These are phyloP conservation scores for Imbricaverruca yamaguchii DNA, from an alignment of 2,888 invertebrate genomes.

Conservation along the genomic window DNA sequence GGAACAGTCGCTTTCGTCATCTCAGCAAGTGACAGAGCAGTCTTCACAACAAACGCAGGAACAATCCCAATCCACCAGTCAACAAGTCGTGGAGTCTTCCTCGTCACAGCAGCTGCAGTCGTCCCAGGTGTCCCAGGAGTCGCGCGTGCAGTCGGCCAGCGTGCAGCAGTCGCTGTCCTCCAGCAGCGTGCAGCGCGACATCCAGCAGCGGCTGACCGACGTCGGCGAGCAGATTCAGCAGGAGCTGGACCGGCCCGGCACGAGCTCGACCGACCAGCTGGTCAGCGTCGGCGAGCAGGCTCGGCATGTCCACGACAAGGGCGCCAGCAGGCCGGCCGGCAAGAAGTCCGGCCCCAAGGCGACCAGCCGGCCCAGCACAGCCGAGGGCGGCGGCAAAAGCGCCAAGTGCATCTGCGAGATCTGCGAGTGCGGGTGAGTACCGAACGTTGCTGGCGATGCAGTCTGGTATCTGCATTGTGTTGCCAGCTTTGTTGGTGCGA, in stretches of 20 bases:
- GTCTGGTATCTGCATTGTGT: no score
- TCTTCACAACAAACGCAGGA: background rate
- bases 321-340: background rate
- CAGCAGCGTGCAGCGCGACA: background rate
- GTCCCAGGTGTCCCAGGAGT: background rate
- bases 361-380: background rate
- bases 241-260: background rate
- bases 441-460: no score
- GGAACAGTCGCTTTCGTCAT: background rate
- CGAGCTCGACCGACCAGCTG: background rate
- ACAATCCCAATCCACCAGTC: background rate
- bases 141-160: background rate
- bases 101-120: background rate
- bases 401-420: slow-evolving; percentile 16
- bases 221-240: background rate
- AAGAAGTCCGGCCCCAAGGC: background rate
- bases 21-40: background rate
- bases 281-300: background rate
- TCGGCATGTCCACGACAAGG: background rate
- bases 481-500: no score
- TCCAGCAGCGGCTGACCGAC: background rate
- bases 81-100: background rate
- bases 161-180: background rate
- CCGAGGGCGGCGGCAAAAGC: slow-evolving; percentile 4
- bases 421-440: slow-evolving; percentile 19